Base-by-base conservation (phyloP, 2,888 invertebrate genomes). In the Leptopilina myrica region DNA sequence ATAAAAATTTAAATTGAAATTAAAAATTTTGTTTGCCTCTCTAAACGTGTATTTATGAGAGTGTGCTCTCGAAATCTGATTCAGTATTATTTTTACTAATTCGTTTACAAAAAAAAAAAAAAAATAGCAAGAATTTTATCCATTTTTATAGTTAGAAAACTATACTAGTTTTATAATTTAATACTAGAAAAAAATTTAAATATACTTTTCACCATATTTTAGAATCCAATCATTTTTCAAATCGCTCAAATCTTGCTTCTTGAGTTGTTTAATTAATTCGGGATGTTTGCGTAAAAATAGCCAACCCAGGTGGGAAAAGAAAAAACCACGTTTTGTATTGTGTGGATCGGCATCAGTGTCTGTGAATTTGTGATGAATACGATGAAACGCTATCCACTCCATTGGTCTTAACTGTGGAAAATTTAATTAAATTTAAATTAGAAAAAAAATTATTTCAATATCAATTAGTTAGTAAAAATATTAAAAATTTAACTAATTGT, bases 271-370 rank as follows among this genome's bases (percentile, higher is more conserved):
- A 20, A 43, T 43, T 9, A 46, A 11, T 67, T 67, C 15, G 1
- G 43, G 46, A 67, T 67, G 67, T 6, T 46, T 67, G 9, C 8
- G 46, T 15, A 67, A 15, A 2, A 20, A 9, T 2, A 67, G 20
- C 67, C 67, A 67, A 12, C 67, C 67, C 2, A 67, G 0, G 40
- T 67, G 67, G 0, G 67, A 46, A 12, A 46, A 67, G 20, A 67
- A 49, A 46, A 67, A 67, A 0, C 67, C 67, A 3, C 67, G 67
- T 15, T 67, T 67, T 15, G 20, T 15, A 40, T 66, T 66, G 14
- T 66, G 43, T 40, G 65, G 65, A 66, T 66, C 65, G 14, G 65
- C 65, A 66, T 66, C 65, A 9, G 65, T 66, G 14, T 66, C 65
- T 7, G 65, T 66, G 9, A n/a, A 66, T 43, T 67, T 46, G 40